Conservation (phyloP, 2,113 vertebrate species). For the Paratilapia polleni region DNA sequence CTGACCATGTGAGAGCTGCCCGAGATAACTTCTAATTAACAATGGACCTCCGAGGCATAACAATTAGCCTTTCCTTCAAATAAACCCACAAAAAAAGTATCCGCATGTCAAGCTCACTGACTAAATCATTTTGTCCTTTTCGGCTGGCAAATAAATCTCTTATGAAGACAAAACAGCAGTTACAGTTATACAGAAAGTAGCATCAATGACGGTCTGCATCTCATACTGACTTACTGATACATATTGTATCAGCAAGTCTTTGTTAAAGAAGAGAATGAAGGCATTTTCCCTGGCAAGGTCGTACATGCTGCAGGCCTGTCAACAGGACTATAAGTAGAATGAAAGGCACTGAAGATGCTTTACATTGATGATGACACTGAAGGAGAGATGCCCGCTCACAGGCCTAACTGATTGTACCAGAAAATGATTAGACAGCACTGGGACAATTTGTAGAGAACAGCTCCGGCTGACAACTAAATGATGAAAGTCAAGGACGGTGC, state of each 20-base stretch:
- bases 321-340: slow-evolving; percentile 16
- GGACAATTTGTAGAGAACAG: slow-evolving; percentile 5
- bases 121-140: slow-evolving; percentile 15
- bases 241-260: slow-evolving; percentile 8
- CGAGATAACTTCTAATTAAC: slow-evolving; percentile 73
- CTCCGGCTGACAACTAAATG: slow-evolving; percentile 6
- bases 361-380: slow-evolving; percentile 21
- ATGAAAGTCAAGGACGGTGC: slow-evolving; percentile 34
- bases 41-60: slow-evolving; percentile 65
- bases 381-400: background rate
- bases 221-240: background rate
- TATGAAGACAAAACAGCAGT: background rate
- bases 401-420: slow-evolving; percentile 1
- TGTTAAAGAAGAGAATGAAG: slow-evolving; percentile 27
- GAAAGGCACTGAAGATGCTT: slow-evolving; percentile 24
- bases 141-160: background rate
- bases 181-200: background rate
- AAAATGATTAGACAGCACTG: slow-evolving; percentile 16
- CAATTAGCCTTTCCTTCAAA: slow-evolving; percentile 68
- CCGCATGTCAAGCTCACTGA: slow-evolving; percentile 15
- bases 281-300: slow-evolving; percentile 52
- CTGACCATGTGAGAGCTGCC: slow-evolving; percentile 63
- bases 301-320: slow-evolving; percentile 19
- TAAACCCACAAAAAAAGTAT: slow-evolving; percentile 39
- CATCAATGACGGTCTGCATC: background rate